Conservation (phyloP, 2,113 vertebrate species). For the Platichthys flesus region DNA sequence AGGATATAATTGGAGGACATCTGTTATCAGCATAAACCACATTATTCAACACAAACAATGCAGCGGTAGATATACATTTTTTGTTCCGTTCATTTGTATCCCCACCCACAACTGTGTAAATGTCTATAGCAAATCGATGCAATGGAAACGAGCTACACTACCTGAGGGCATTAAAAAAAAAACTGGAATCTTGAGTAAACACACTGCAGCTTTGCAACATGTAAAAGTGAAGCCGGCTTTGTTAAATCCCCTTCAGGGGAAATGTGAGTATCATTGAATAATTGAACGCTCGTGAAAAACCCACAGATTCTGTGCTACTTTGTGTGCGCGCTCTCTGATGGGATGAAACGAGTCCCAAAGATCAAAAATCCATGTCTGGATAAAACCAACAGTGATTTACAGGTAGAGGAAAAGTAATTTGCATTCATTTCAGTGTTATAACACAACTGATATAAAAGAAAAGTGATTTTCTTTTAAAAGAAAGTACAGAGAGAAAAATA, state of each 20-base stretch:
- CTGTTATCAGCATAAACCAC: conserved; percentile 61
- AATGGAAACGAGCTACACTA: conserved; percentile 11
- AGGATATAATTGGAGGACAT: conserved; percentile 74
- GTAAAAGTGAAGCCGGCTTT: conserved; percentile 23
- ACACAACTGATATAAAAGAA: conserved; percentile 5
- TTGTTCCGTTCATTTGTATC: conserved; percentile 12
- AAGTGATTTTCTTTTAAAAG: not conserved
- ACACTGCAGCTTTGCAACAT: conserved; percentile 14
- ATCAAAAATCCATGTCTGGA: not conserved
- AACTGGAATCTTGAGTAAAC: conserved; percentile 17
- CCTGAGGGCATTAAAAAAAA: conserved; percentile 12
- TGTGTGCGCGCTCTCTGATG: conserved; percentile 7
- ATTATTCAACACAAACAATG: conserved; percentile 56
- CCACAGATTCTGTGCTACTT: conserved; percentile 20
- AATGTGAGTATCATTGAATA: conserved; percentile 10
- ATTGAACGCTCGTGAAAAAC: conserved; percentile 41
- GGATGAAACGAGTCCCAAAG: not conserved
- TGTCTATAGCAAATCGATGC: conserved; percentile 29
- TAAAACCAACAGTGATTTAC: not conserved
- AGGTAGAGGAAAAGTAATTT: not conserved
- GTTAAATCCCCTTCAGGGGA: conserved; percentile 24
- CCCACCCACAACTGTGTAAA: conserved; percentile 8
- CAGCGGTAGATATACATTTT: conserved; percentile 34
- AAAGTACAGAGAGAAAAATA: not conserved
- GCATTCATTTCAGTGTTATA: not conserved